These are phyloP conservation scores for Petrolisthes cinctipes DNA, from an alignment of 2,888 invertebrate genomes.

Conservation along the genomic window DNA sequence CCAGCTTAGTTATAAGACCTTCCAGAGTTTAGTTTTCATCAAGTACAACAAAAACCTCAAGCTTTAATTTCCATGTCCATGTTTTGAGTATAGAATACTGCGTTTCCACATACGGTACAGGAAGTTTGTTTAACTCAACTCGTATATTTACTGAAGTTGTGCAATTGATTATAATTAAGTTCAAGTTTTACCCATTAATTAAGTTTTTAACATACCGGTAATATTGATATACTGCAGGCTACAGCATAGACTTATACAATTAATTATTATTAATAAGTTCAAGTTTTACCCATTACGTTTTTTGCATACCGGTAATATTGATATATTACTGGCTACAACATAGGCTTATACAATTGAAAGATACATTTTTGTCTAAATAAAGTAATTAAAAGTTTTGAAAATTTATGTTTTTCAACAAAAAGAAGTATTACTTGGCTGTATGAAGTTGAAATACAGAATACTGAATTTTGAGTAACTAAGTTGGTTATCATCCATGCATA, in stretches of 20 bases:
- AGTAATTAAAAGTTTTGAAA: not conserved
- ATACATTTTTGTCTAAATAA: not conserved
- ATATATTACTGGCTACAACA: not conserved
- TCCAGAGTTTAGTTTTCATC: constrained; percentile 14
- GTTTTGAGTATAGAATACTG: no score
- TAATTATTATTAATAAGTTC: no score
- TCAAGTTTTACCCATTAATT: not conserved
- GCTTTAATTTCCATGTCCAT: no score
- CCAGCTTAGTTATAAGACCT: constrained; percentile 8
- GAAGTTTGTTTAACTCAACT: no score
- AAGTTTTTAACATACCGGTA: not conserved
- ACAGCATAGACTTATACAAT: no score
- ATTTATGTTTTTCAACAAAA: not conserved
- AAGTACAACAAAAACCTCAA: no score
- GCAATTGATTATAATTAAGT: no score
- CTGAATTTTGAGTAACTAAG: not conserved
- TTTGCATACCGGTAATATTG: no score
- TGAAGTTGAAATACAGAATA: not conserved
- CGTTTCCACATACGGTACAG: no score
- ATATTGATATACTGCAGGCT: no score
- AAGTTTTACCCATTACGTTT: no score
- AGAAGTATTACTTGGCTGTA: not conserved
- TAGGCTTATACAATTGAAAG: not conserved
- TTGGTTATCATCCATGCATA: not conserved
- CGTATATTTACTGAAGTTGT: no score